Base-by-base conservation (phyloP, 2,113 vertebrate species). In the Podarcis cretensis region DNA sequence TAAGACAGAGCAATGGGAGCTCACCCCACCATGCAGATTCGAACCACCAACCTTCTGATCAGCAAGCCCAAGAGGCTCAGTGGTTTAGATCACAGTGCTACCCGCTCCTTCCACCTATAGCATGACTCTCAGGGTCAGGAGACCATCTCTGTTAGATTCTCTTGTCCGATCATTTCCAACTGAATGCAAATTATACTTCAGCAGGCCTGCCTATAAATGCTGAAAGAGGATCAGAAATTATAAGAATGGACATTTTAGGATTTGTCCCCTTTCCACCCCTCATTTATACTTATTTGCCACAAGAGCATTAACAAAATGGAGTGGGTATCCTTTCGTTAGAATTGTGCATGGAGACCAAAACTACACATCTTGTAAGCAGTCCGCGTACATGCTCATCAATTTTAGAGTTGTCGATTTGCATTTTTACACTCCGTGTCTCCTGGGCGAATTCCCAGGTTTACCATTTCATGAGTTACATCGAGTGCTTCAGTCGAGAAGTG, bases 371-470 rank as follows among this genome's bases (percentile, higher is more conserved):
- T 73, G 73, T 16, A 87, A 69, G 25, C 85, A 91, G 48, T 0
- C 18, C 81, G 79, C n/a, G 81, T 89, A 75, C n/a, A 37, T 75
- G 25, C 13, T 86, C 79, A 20, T 89, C 85, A 91, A 89, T 93
- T 86, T 84, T 78, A 86, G 76, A 66, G 87, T 90, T 92, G 83
- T 76, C 89, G 40, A 32, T 86, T 90, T 85, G 89, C 91, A 35
- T 81, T 81, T 90, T 35, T 40, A n/a, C 0, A 0, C 91, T 89
- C 57, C n/a, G 54, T 40, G 68, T 78, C 81, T 89, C 87, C 77
- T 93, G 87, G 91, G 89, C 73, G 89, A 91, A 89, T 87, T 86
- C 84, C 84, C 65, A 71, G 88, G 81, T 88, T 83, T 81, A 12
- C n/a, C 21, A 57, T 88, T 91, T 79, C 75, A 25, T 27, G 85